phyloP scores from a whole-genome alignment of 2,888 invertebrate genomes.

The Cryptophagus acutangulus region DNA sequence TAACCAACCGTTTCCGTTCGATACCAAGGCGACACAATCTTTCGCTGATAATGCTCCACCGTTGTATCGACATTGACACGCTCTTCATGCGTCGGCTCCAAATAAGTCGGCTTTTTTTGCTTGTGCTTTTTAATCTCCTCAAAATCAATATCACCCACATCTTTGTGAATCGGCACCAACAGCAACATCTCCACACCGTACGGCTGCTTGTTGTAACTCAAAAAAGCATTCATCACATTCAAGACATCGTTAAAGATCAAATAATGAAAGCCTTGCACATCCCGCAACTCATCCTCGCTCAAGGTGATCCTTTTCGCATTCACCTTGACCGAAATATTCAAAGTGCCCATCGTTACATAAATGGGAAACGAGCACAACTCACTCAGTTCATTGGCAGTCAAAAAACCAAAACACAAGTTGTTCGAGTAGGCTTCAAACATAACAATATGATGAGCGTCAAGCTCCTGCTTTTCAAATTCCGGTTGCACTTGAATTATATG shows the following conservation, averaged over 20 bases:
- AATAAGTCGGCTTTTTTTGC: conserved; percentile 43
- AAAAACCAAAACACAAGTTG: conserved; percentile 57
- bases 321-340: conserved; percentile 51
- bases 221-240: conserved; percentile 54
- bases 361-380: conserved; percentile 66
- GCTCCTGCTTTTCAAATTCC: conserved; percentile 48
- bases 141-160: conserved; percentile 58
- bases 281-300: conserved; percentile 49
- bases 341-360: conserved; percentile 63
- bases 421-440: conserved; percentile 53
- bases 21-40: conserved; percentile 86
- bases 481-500: conserved; percentile 60
- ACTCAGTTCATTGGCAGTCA: conserved; percentile 59
- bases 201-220: conserved; percentile 53
- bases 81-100: conserved; percentile 49
- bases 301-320: conserved; percentile 52
- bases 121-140: conserved; percentile 50
- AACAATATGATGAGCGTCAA: conserved; percentile 51
- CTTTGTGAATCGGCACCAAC: conserved; percentile 48
- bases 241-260: conserved; percentile 71
- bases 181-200: conserved; percentile 48
- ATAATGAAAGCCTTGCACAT: conserved; percentile 62
- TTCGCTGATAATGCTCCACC: conserved; percentile 60
- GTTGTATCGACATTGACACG: conserved; percentile 52
- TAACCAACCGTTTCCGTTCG: conserved; percentile 40